Conservation (phyloP, 2,888 invertebrate genomes). For the Ornithoptera priamus region DNA sequence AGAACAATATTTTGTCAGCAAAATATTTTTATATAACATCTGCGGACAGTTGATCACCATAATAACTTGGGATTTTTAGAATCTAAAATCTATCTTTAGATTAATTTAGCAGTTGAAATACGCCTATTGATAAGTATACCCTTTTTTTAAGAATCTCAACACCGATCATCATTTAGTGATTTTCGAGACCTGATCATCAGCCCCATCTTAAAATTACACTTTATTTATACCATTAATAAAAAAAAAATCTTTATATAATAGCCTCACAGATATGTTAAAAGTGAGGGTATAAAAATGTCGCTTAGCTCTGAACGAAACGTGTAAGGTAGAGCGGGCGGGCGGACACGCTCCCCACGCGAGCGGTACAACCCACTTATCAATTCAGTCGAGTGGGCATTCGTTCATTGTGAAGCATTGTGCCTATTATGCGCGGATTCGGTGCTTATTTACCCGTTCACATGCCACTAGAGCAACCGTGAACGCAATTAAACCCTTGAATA, state of each 20-base stretch:
- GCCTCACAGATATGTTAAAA: constrained; percentile 13
- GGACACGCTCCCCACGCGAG: constrained; percentile 50
- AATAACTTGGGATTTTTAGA: no score
- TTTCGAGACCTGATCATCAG: no score
- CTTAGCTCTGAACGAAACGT: constrained; percentile 1
- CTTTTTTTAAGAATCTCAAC: no score
- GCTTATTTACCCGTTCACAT: constrained; percentile 68
- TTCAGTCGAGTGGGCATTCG: constrained; percentile 77
- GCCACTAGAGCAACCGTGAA: constrained; percentile 40
- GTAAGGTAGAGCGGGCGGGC: constrained; percentile 43
- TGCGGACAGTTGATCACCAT: no score
- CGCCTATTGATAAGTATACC: no score
- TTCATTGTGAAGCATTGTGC: constrained; percentile 73
- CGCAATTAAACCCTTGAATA: constrained; percentile 31
- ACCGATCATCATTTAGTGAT: no score
- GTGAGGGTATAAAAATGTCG: constrained; percentile 12
- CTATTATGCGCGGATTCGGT: constrained; percentile 71
- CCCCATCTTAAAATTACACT: no score
- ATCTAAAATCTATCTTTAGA: no score
- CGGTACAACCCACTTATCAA: constrained; percentile 77
- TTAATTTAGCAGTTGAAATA: no score
- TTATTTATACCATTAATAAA: no score
- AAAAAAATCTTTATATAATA: not conserved
- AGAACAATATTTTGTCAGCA: no score
- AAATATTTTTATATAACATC: no score